These are phyloP conservation scores for Limnephilus lunatus DNA, from an alignment of 2,888 invertebrate species.

Conservation along the genomic window DNA sequence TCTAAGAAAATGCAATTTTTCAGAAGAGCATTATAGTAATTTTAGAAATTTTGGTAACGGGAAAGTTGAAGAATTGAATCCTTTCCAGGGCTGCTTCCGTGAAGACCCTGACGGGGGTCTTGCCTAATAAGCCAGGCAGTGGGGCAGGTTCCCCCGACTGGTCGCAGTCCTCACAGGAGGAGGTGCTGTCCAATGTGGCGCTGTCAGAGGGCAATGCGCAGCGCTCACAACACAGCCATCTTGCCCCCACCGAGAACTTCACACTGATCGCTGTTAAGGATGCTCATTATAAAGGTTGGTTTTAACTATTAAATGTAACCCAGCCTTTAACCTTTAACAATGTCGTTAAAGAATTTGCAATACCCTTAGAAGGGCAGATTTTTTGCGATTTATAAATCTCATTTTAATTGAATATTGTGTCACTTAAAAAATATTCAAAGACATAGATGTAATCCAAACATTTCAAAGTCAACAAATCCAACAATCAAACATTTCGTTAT, in stretches of 20 bases:
- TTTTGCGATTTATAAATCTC: too few relatives aligned
- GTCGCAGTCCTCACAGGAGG: conserved; percentile 68
- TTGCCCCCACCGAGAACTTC: conserved; percentile 56
- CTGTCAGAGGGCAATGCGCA: conserved; percentile 68
- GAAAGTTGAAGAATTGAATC: background rate
- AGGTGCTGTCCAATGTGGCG: conserved; percentile 74
- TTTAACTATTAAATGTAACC: background rate
- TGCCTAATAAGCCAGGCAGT: conserved; percentile 59
- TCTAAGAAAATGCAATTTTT: too few relatives aligned
- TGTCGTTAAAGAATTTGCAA: too few relatives aligned
- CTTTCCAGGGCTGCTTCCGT: conserved; percentile 73
- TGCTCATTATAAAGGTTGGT: conserved; percentile 62
- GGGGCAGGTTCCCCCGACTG: conserved; percentile 64
- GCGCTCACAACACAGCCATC: conserved; percentile 67
- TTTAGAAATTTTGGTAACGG: too few relatives aligned
- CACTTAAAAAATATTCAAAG: too few relatives aligned
- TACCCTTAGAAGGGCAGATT: too few relatives aligned
- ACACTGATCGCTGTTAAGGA: conserved; percentile 63
- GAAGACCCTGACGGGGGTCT: conserved; percentile 67
- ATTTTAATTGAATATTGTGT: too few relatives aligned
- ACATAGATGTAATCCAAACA: too few relatives aligned
- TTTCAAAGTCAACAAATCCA: too few relatives aligned
- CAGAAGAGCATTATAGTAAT: too few relatives aligned
- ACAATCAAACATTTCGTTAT: too few relatives aligned
- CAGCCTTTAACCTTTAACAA: too few relatives aligned